These are phyloP conservation scores for Oenanthe oenanthe DNA, from an alignment of 2,113 vertebrate species.

Conservation along the genomic window DNA sequence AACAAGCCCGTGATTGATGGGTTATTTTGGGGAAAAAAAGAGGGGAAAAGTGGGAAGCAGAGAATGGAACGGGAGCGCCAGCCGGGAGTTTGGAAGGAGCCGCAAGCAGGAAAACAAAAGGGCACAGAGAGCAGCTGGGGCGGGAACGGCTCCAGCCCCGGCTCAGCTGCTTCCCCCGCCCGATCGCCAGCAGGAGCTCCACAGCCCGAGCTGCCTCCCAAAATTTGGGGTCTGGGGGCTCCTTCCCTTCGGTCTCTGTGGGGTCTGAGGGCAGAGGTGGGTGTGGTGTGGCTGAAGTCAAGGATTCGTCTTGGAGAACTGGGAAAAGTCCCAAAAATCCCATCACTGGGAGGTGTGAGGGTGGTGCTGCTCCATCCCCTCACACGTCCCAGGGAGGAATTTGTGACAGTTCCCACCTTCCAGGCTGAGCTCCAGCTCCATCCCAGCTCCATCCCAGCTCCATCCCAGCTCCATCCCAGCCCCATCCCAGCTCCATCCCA, in stretches of 20 bases:
- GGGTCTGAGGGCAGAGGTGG: rapidly evolving
- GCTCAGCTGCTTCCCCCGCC: neutral
- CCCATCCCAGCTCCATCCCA: neutral
- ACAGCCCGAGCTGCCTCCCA: rapidly evolving
- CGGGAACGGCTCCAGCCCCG: neutral
- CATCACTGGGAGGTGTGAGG: rapidly evolving
- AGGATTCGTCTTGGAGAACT: neutral
- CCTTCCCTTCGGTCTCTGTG: rapidly evolving
- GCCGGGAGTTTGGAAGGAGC: neutral
- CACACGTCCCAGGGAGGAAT: neutral
- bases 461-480: neutral
- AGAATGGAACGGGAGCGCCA: neutral
- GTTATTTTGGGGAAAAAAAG: slow-evolving; percentile 50
- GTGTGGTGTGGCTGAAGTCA: rapidly evolving
- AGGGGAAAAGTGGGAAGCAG: neutral
- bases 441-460: neutral
- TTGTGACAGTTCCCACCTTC: neutral
- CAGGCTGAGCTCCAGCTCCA: neutral
- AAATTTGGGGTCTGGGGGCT: rapidly evolving
- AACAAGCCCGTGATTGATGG: neutral
- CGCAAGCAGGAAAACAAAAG: slow-evolving; percentile 40
- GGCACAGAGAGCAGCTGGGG: slow-evolving; percentile 51
- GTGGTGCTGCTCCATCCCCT: neutral
- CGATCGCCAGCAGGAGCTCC: neutral
- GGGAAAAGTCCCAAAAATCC: neutral